Evolutionary conservation across 2,797 vertebrate genomes (phyloP), one percentile per base, ranked within the genome.

Genomic region (Telmatherina bonti): DNA sequence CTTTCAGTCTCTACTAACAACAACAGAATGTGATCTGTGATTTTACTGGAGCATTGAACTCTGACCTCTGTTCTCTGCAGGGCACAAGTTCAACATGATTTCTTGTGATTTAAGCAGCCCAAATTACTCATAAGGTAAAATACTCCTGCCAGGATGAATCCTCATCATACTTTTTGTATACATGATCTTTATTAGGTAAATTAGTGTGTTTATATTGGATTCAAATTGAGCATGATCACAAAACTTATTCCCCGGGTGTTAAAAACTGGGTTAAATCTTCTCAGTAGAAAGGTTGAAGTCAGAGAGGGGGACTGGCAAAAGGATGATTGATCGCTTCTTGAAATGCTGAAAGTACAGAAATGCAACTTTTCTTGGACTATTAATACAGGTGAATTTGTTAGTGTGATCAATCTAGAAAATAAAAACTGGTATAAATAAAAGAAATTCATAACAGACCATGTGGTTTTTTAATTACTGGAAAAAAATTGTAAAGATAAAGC

Each of bases 21-120:
- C 91, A 91, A 91, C 87, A 78, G 85, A 83, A 89, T 88, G 76
- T 87, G 86, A 90, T 87, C 86, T 81, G 79, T 89, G 82, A 91
- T 91, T 85, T 87, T 27, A 64, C 73, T 78, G 73, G 63, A 82
- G 80, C 8, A 72, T 82, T 91, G 90, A 92, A 89, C 93, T 91
- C 89, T 93, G 91, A 91, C 88, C 89, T 84, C 83, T 81, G 80
- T 74, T 89, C 85, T 88, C 86, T 88, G 82, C 77, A 83, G 89
- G 88, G 91, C 91, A 89, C 79, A 81, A 85, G 85, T 92, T 93
- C 89, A 92, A 77, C 77, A 62, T 77, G 47, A 61, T 67, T 82
- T 72, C 85, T 84, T 58, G 76, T 70, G 85, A 76, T 85, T 83
- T 72, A n/a, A 83, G 75, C 72, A 43, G 77, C 59, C 33, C 79